Evolutionary conservation across 2,888 invertebrate species (phyloP).

Genomic region (Agrotis puta): DNA sequence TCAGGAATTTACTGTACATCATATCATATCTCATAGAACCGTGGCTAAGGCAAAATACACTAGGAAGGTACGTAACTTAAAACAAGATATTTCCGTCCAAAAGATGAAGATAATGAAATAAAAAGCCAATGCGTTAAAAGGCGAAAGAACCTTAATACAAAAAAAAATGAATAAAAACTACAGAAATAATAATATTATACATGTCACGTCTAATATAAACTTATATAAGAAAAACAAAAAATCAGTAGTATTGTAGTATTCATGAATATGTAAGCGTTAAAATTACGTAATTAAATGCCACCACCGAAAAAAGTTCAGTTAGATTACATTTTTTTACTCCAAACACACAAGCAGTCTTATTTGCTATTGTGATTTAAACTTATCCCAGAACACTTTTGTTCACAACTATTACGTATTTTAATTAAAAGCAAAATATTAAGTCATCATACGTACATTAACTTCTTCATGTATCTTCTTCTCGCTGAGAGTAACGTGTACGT

Average conservation of each 20-base stretch:
- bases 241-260: not conserved
- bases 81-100: not conserved
- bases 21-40: conserved; percentile 50
- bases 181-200: not conserved
- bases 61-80: not conserved
- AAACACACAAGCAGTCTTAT: conserved; percentile 3
- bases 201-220: no score
- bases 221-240: not conserved
- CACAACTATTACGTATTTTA: conserved; percentile 1
- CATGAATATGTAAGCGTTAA: not conserved
- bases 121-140: not conserved
- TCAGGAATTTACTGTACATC: conserved; percentile 52
- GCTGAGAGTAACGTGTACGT: conserved; percentile 92
- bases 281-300: not conserved
- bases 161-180: not conserved
- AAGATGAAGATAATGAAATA: not conserved
- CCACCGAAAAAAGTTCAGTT: conserved; percentile 12
- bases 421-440: conserved; percentile 29
- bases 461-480: conserved; percentile 92
- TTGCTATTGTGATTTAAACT: conserved; percentile 12
- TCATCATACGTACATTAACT: conserved; percentile 91
- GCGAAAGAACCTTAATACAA: not conserved
- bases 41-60: conserved; percentile 17
- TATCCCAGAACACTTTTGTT: conserved; percentile 6
- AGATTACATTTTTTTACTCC: not conserved